Evolutionary conservation across 2,113 vertebrate genomes (phyloP).

Genomic region (Halichoeres trimaculatus): DNA sequence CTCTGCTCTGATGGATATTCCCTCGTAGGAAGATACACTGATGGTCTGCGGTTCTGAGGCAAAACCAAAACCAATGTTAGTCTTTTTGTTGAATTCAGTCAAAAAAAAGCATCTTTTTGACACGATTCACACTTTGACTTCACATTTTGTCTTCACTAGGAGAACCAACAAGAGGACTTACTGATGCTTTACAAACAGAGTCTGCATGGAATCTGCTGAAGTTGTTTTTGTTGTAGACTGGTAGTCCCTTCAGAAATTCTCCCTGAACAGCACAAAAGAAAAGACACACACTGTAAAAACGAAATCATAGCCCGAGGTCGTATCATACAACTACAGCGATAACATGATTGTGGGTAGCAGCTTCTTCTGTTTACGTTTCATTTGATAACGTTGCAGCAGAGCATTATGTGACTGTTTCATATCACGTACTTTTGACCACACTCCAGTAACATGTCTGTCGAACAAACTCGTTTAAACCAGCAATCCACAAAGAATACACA

Average conservation of each 20-base stretch:
- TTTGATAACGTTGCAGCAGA: background rate
- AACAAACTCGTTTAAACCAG: too few relatives aligned
- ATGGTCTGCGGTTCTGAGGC: constrained; percentile 89
- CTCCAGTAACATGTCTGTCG: background rate
- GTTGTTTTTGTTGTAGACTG: constrained; percentile 95
- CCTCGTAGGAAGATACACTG: constrained; percentile 91
- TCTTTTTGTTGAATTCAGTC: background rate
- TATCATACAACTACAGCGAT: background rate
- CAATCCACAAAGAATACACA: background rate
- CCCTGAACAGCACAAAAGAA: constrained; percentile 77
- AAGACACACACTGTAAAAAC: background rate
- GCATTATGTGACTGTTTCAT: background rate
- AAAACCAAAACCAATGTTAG: constrained; percentile 14
- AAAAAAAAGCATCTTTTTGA: background rate
- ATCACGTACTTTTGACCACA: background rate
- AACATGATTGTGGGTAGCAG: too few relatives aligned
- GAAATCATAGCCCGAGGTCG: background rate
- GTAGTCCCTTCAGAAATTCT: constrained; percentile 93
- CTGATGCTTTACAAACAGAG: constrained; percentile 94
- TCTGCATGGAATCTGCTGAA: constrained; percentile 96
- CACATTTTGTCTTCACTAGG: background rate
- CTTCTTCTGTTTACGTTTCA: too few relatives aligned
- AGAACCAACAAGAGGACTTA: constrained; percentile 77
- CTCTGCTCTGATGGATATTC: constrained; percentile 94
- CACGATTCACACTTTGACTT: background rate